These are phyloP conservation scores for Phyllostomus discolor DNA, from an alignment of 2,113 vertebrate species.

Conservation along the genomic window DNA sequence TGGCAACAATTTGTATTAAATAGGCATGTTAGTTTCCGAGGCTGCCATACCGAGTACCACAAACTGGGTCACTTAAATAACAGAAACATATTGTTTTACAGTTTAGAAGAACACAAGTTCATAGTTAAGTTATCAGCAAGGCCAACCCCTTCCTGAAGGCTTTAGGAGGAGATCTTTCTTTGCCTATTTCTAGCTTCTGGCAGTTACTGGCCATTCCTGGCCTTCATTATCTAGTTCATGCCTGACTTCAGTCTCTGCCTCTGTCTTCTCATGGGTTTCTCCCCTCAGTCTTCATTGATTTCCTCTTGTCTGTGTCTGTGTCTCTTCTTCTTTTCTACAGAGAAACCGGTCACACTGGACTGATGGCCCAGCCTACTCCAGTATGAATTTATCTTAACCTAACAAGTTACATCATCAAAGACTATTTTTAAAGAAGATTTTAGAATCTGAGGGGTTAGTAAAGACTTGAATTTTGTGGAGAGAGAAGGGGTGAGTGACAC, in stretches of 20 bases:
- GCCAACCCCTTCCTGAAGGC: background rate
- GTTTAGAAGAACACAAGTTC: background rate
- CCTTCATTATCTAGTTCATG: background rate
- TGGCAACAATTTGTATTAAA: background rate
- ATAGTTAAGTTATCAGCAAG: background rate
- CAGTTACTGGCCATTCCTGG: background rate
- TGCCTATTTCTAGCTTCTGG: background rate
- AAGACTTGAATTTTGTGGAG: background rate
- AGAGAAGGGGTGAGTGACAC: fast-evolving
- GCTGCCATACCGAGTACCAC: background rate
- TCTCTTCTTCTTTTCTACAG: background rate
- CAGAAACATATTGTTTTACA: background rate
- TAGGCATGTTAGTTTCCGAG: background rate
- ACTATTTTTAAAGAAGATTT: background rate
- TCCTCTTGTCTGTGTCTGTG: background rate
- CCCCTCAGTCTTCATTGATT: fast-evolving
- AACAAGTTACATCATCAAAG: background rate
- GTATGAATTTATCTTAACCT: background rate
- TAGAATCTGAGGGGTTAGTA: background rate
- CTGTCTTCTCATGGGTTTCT: background rate
- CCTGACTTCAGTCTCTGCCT: background rate
- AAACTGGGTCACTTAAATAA: background rate
- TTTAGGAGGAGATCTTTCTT: background rate
- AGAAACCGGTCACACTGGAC: background rate
- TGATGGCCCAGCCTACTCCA: background rate